A percentile compares a stretch with the other conserved stretches of the same genome.
These are phyloP conservation scores for Eubasilissa regina DNA, from an alignment of 1,140 invertebrate genomes.

Conservation along the genomic window DNA sequence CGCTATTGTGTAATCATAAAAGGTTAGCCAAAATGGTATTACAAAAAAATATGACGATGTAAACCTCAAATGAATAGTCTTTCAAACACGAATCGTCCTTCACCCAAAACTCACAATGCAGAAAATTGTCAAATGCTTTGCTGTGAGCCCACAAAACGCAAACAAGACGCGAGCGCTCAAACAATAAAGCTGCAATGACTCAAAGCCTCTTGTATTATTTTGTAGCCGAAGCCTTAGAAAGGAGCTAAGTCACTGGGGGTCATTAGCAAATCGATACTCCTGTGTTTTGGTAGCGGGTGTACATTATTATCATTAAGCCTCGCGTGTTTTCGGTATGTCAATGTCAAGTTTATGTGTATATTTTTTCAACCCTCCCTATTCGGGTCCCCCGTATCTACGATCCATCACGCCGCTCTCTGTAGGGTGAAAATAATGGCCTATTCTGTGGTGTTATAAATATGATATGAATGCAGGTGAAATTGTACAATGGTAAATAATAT, in stretches of 20 bases:
- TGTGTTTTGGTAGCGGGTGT: constrained; percentile 4
- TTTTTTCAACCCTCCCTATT: constrained; percentile 23
- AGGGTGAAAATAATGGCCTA: constrained; percentile 19
- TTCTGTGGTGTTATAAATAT: neutral
- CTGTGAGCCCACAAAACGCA: neutral
- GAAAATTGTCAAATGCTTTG: constrained; percentile 24
- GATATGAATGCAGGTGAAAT: too few species aligned
- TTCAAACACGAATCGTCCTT: constrained; percentile 8
- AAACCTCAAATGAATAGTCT: neutral
- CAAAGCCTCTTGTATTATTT: neutral
- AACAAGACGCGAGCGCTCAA: too few species aligned
- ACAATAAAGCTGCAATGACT: too few species aligned
- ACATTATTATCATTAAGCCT: constrained; percentile 30
- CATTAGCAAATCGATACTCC: constrained; percentile 34
- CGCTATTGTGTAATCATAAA: too few species aligned
- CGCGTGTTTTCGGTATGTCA: constrained; percentile 50
- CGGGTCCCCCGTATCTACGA: constrained; percentile 44
- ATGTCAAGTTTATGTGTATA: constrained; percentile 56
- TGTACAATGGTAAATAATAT: too few species aligned
- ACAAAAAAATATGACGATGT: constrained; percentile 3
- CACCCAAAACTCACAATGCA: constrained; percentile 12
- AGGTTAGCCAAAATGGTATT: too few species aligned
- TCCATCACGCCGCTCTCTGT: constrained; percentile 48
- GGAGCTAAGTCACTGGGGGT: constrained; percentile 23
- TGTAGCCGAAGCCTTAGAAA: constrained; percentile 35